Evolutionary conservation across 2,797 vertebrate species (phyloP).

Genomic region (Tokudaia tokunoshimensis): DNA sequence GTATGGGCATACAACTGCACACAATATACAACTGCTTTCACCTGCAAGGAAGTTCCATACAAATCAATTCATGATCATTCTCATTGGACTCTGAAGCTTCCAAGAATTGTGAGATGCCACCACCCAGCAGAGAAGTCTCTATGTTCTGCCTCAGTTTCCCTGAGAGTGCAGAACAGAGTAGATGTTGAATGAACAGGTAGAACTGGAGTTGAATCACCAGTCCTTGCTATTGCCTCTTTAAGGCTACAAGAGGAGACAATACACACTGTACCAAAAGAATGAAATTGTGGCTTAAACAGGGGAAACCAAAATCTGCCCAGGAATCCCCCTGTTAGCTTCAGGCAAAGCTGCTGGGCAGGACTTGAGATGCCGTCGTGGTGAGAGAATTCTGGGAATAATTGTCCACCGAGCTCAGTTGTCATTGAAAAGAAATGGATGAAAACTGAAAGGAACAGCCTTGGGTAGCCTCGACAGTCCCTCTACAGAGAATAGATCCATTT

Average conservation of each 20-base stretch:
- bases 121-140: not conserved
- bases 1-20: not conserved
- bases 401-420: not conserved
- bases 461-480: not conserved
- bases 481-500: slow-evolving; percentile 42
- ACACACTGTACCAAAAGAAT: not conserved
- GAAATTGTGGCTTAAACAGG: not conserved
- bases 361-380: not conserved
- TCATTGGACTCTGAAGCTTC: not conserved
- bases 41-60: not conserved
- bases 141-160: not conserved
- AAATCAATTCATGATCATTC: not conserved
- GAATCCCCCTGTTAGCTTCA: not conserved
- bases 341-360: not conserved
- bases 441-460: not conserved
- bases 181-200: too few species aligned
- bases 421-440: not conserved
- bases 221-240: not conserved
- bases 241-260: not conserved
- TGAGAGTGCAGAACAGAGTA: not conserved
- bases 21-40: not conserved
- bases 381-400: not conserved
- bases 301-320: not conserved
- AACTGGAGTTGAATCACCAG: not conserved
- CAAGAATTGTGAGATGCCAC: not conserved